Evolutionary conservation across 1,140 invertebrate genomes (phyloP).

Genomic region (Monomorium pharaonis): DNA sequence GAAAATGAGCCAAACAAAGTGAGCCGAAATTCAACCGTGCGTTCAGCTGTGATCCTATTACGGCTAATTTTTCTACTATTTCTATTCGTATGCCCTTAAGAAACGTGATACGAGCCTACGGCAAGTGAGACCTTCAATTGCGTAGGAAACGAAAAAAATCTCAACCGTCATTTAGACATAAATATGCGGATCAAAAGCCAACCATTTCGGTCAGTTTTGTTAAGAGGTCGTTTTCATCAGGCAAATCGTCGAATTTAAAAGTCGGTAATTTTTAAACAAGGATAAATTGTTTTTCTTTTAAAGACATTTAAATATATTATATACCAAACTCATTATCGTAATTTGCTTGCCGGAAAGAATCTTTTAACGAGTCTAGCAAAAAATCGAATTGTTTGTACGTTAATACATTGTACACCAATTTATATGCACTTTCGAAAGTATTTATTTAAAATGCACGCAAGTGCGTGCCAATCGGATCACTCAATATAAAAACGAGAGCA

Average conservation of each 20-base stretch:
- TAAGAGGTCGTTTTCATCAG: constrained; percentile 44
- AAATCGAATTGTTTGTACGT: constrained; percentile 69
- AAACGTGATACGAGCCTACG: constrained; percentile 15
- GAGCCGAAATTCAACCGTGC: constrained; percentile 21
- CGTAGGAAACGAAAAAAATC: constrained; percentile 28
- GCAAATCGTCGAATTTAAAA: constrained; percentile 19
- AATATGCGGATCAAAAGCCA: constrained; percentile 63
- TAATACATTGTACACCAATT: constrained; percentile 72
- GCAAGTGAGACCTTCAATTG: constrained; percentile 33
- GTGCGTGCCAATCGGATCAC: constrained; percentile 62
- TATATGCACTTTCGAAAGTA: constrained; percentile 74
- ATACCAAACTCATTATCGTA: constrained; percentile 13
- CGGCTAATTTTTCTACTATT: constrained; percentile 58
- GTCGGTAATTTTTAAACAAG: constrained; percentile 2
- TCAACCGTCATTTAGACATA: constrained; percentile 45
- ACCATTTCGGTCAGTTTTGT: constrained; percentile 56
- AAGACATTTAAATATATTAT: not conserved
- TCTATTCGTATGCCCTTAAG: constrained; percentile 36
- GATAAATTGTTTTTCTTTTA: not conserved
- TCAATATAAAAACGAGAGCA: constrained; percentile 43
- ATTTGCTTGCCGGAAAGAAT: constrained; percentile 34
- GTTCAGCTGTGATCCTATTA: constrained; percentile 25
- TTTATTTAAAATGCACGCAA: constrained; percentile 67
- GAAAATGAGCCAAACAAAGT: not conserved
- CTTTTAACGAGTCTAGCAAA: constrained; percentile 29